Percentiles rank a stretch among this genome's conserved stretches.
These are phyloP conservation scores for Wiebesia pumilae DNA, from an alignment of 1,140 invertebrate species.

Conservation along the genomic window DNA sequence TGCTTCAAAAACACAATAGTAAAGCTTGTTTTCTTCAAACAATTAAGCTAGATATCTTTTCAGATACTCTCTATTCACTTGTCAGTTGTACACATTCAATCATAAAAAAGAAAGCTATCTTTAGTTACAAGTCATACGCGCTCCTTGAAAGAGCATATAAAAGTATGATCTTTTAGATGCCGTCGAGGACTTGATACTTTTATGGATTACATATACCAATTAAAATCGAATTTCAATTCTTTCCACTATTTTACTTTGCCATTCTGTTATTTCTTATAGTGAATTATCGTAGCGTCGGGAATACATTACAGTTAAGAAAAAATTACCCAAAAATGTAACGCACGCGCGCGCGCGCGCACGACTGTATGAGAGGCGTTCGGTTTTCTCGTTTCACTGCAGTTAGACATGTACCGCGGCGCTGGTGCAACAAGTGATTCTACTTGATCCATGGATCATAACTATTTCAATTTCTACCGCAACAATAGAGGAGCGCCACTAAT, in stretches of 20 bases:
- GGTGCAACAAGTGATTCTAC: slow-evolving; percentile 14
- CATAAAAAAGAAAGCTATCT: not conserved
- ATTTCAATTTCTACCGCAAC: not conserved
- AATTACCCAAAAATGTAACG: not conserved
- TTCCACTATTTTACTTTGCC: not conserved
- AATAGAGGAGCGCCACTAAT: not conserved
- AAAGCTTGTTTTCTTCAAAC: too few species aligned
- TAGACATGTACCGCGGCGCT: not conserved
- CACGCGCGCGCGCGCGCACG: not conserved
- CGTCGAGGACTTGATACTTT: not conserved
- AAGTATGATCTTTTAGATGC: not conserved
- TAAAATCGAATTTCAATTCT: not conserved
- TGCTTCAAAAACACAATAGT: too few species aligned
- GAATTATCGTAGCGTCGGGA: not conserved
- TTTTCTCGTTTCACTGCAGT: not conserved
- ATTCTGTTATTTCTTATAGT: not conserved
- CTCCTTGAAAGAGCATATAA: not conserved
- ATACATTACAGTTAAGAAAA: not conserved
- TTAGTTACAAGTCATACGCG: not conserved
- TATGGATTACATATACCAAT: not conserved
- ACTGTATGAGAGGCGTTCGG: not conserved
- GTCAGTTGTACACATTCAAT: too few species aligned
- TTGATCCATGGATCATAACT: slow-evolving; percentile 1
- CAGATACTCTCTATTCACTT: too few species aligned
- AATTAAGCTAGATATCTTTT: too few species aligned